These are phyloP conservation scores for Urocolius indicus DNA, from an alignment of 2,113 vertebrate species.

Conservation along the genomic window DNA sequence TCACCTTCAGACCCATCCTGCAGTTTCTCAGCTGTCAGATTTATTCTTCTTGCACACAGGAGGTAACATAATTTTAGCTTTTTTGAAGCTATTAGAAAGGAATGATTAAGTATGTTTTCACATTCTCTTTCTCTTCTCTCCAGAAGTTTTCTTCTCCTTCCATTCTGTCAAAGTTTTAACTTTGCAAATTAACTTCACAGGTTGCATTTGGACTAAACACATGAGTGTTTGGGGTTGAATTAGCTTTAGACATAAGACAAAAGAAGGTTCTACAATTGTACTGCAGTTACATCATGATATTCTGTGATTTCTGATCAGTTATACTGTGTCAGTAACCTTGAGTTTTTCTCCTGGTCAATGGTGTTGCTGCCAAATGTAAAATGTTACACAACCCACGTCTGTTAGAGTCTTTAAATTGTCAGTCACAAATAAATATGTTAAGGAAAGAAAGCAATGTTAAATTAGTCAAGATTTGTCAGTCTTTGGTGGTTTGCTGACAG, in stretches of 20 bases:
- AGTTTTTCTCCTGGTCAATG: background rate
- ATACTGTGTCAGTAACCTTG: background rate
- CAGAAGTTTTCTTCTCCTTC: background rate
- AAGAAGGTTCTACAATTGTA: background rate
- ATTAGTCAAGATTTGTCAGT: background rate
- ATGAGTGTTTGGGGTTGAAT: background rate
- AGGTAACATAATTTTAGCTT: slow-evolving; percentile 68
- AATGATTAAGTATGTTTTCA: background rate
- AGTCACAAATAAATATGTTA: background rate
- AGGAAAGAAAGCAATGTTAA: background rate
- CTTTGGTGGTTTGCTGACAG: background rate
- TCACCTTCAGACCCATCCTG: slow-evolving; percentile 28
- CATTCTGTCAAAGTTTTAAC: background rate
- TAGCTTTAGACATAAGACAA: background rate
- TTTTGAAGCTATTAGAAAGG: background rate
- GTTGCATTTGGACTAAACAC: background rate
- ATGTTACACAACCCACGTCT: background rate
- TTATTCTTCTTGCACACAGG: slow-evolving; percentile 26
- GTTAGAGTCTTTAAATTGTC: background rate
- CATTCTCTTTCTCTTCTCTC: background rate
- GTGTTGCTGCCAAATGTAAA: background rate
- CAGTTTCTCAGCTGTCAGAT: slow-evolving; percentile 39
- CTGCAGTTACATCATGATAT: background rate
- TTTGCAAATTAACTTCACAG: background rate
- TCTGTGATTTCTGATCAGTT: background rate